Percentiles rank a stretch among this genome's conserved stretches.
These are phyloP conservation scores for Hystrix brachyura DNA, from an alignment of 2,113 vertebrate species.

Conservation along the genomic window DNA sequence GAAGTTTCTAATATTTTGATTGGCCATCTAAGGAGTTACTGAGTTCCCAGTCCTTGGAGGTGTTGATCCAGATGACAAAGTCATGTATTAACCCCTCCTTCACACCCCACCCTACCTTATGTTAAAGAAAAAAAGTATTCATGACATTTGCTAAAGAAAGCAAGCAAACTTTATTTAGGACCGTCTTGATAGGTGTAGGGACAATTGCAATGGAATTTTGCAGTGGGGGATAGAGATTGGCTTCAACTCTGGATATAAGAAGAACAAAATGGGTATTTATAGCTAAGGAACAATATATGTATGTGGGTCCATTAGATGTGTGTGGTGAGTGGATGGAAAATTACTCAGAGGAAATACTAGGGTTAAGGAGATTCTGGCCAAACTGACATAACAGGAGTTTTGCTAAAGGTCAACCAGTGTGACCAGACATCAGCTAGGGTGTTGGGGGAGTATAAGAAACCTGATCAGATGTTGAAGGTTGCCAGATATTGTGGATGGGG, in stretches of 20 bases:
- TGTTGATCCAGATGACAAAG: not conserved
- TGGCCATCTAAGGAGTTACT: not conserved
- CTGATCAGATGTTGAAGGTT: not conserved
- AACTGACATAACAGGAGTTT: not conserved
- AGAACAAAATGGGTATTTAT: not conserved
- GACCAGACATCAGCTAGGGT: not conserved
- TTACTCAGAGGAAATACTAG: not conserved
- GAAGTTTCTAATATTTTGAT: conserved; percentile 24
- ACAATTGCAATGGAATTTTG: not conserved
- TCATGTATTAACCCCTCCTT: not conserved
- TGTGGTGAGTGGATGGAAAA: not conserved
- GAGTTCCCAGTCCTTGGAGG: not conserved
- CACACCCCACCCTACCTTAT: not conserved
- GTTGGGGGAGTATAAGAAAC: not conserved
- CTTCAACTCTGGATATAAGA: not conserved
- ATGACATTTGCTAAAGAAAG: not conserved
- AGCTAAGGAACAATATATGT: not conserved
- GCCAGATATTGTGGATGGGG: not conserved
- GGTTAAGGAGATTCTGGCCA: not conserved
- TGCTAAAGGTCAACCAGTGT: not conserved
- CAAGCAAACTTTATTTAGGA: not conserved
- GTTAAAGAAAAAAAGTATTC: not conserved
- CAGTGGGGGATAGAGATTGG: not conserved
- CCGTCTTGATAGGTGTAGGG: not conserved
- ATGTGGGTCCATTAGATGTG: not conserved